Conservation (phyloP, 1,140 invertebrate species). For the Neodiprion fabricii region DNA sequence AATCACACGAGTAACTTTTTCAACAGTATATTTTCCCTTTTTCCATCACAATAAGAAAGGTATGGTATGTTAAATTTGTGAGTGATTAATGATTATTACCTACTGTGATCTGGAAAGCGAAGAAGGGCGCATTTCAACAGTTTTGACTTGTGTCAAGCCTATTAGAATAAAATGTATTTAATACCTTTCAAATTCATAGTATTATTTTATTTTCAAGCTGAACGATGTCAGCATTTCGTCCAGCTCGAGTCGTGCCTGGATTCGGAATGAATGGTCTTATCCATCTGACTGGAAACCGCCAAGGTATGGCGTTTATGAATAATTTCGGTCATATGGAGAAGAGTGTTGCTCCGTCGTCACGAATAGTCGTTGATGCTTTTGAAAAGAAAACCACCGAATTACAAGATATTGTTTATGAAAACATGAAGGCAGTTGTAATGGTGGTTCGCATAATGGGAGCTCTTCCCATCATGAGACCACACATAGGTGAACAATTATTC, state of each 20-base stretch:
- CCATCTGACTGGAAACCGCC: neutral
- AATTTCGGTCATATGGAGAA: neutral
- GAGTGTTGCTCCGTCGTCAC: neutral
- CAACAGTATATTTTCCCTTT: too few species aligned
- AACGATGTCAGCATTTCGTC: constrained; percentile 8
- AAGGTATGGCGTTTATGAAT: neutral
- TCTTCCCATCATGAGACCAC: constrained; percentile 62
- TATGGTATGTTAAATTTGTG: too few species aligned
- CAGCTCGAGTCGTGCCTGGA: neutral
- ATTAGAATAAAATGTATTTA: too few species aligned
- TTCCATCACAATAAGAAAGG: too few species aligned
- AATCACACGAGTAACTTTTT: too few species aligned
- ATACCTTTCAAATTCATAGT: too few species aligned
- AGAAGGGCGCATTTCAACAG: too few species aligned
- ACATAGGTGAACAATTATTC: neutral
- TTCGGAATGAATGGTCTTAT: constrained; percentile 4
- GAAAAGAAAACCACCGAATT: neutral
- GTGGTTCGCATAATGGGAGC: constrained; percentile 66
- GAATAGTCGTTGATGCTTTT: neutral
- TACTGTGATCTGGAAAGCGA: too few species aligned
- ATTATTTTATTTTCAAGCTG: neutral
- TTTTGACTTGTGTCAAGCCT: too few species aligned
- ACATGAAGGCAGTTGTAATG: constrained; percentile 65
- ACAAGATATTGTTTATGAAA: constrained; percentile 64
- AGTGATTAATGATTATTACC: too few species aligned